Percentiles rank a stretch among this genome's conserved stretches.
Evolutionary conservation across 2,797 vertebrate genomes (phyloP).

Genomic region (Pygocentrus nattereri): DNA sequence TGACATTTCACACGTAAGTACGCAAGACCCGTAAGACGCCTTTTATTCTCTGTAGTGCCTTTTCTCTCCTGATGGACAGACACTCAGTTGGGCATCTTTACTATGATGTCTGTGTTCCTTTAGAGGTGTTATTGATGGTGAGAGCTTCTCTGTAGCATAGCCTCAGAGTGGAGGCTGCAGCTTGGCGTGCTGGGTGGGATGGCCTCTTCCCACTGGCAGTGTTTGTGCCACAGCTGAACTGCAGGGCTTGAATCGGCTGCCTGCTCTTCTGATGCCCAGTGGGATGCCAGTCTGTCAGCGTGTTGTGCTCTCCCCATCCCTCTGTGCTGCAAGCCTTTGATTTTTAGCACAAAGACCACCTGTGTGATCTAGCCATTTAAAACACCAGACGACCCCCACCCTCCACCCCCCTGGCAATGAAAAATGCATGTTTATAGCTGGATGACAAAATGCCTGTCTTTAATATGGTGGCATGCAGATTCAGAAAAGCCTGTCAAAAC

Average conservation of each 20-base stretch:
- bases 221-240: conserved; percentile 54
- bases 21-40: conserved; percentile 35
- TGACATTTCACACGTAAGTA: conserved; percentile 42
- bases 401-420: conserved; percentile 31
- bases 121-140: conserved; percentile 50
- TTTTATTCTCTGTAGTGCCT: conserved; percentile 26
- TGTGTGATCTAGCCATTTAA: conserved; percentile 56
- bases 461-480: conserved; percentile 35
- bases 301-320: conserved; percentile 49
- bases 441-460: conserved; percentile 49
- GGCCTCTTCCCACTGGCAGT: conserved; percentile 56
- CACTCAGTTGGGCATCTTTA: conserved; percentile 50
- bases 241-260: conserved; percentile 53
- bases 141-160: conserved; percentile 47
- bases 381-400: conserved; percentile 47
- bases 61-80: conserved; percentile 48
- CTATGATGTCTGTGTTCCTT: conserved; percentile 48
- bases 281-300: conserved; percentile 56
- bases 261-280: conserved; percentile 56
- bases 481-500: conserved; percentile 58
- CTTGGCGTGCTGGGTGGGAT: conserved; percentile 53
- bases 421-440: conserved; percentile 47
- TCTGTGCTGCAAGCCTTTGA: conserved; percentile 56
- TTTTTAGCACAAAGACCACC: conserved; percentile 61
- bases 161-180: conserved; percentile 45